Evolutionary conservation across 2,113 vertebrate species (phyloP).

Genomic region (Sorex fumeus): DNA sequence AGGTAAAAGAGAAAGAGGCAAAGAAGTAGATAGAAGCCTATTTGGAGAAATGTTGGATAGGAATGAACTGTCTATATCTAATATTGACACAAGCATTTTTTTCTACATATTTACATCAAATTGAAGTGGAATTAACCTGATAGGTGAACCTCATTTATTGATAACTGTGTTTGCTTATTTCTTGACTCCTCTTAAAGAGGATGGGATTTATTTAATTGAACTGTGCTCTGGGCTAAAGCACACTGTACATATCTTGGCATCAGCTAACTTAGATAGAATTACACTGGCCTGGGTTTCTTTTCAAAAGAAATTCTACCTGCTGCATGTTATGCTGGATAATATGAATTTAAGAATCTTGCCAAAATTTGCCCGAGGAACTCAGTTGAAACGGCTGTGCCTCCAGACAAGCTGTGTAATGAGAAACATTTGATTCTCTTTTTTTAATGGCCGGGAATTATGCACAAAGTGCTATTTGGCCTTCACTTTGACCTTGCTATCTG

Average conservation of each 20-base stretch:
- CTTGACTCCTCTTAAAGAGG: conserved; percentile 62
- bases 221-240: conserved; percentile 10
- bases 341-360: conserved; percentile 68
- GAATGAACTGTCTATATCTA: neutral
- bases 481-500: conserved; percentile 50
- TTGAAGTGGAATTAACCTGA: neutral
- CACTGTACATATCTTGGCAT: conserved; percentile 59
- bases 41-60: neutral
- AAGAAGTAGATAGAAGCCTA: neutral
- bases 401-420: conserved; percentile 58
- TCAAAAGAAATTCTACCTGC: conserved; percentile 75
- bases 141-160: neutral
- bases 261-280: conserved; percentile 54
- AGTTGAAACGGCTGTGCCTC: conserved; percentile 53
- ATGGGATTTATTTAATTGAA: conserved; percentile 64
- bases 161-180: conserved; percentile 50
- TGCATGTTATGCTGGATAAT: conserved; percentile 13
- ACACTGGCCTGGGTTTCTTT: conserved; percentile 46
- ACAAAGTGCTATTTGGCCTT: conserved; percentile 61
- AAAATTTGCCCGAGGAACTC: conserved; percentile 53
- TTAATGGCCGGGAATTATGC: conserved; percentile 50
- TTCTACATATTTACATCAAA: neutral
- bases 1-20: neutral
- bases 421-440: conserved; percentile 69
- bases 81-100: neutral